Evolutionary conservation across 2,888 invertebrate genomes (phyloP), one percentile per base, ranked within the genome.

Genomic region (Herminia tarsipennalis): DNA sequence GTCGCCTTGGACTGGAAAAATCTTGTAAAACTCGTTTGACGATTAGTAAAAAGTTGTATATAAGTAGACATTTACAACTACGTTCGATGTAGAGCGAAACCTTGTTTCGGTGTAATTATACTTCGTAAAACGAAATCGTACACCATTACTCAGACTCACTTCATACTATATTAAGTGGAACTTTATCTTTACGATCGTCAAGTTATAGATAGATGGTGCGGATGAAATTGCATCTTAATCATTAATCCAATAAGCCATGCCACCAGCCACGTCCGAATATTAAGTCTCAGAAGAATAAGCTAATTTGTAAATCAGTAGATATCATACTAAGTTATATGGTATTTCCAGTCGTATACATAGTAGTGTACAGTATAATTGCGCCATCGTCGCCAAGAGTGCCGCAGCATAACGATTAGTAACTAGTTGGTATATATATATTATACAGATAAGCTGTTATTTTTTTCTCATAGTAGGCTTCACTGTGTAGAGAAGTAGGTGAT

Each of bases 41-140:
- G 53, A 63, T 67, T 67, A 66, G 53, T 72, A 57, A 70, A 67
- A 72, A 70, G 56, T 50, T 57, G 60, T 56, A n/a, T n/a, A n/a
- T n/a, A 59, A 52, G 53, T 63, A 57, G 51, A 53, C 35, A 49
- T 58, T 59, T 34, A 56, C 28, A 29, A 49, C 44, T 49, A 55
- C 43, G 35, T 40, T 54, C 34, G 25, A 47, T 54, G 41, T 62
- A 46, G 57, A 54, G 54, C 45, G 50, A 48, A 49, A 50, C 52
- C 56, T 56, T 56, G 49, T 44, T 47, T 36, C 32, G 30, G 36
- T 34, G 14, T 47, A 53, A 51, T 52, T 48, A 32, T 17, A 49
- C 33, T 38, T 14, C 18, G 27, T 37, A 13, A 46, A 44, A 51
- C 14, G 32, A 32, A 50, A 56, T 35, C 21, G 27, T 17, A 21